Evolutionary conservation across 2,888 invertebrate genomes (phyloP).

Genomic region (Cordilura impudica): DNA sequence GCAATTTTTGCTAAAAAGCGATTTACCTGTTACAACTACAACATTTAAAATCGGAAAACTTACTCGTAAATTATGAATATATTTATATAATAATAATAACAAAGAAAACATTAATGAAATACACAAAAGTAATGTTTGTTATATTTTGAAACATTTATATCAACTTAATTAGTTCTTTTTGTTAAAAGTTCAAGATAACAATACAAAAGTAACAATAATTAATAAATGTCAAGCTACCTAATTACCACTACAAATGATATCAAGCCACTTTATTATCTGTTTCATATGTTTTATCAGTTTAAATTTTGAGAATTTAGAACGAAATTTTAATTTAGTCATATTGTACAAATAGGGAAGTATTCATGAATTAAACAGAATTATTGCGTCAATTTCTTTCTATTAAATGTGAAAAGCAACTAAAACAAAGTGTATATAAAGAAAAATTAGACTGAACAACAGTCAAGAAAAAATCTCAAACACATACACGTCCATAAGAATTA

Average conservation of each 20-base stretch:
- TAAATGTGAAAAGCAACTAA: too few species aligned
- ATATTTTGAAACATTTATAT: constrained; percentile 48
- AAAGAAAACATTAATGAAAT: constrained; percentile 16
- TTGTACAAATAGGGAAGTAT: constrained; percentile 19
- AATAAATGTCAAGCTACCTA: not conserved
- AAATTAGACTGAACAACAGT: too few species aligned
- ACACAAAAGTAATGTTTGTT: constrained; percentile 9
- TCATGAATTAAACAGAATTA: not conserved
- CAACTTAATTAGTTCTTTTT: constrained; percentile 16
- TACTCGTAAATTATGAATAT: constrained; percentile 17
- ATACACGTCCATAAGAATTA: too few species aligned
- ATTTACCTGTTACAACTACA: constrained; percentile 13
- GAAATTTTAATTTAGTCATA: constrained; percentile 40
- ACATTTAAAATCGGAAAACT: constrained; percentile 31
- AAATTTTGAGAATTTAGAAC: constrained; percentile 17
- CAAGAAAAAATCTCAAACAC: too few species aligned
- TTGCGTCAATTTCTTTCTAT: not conserved
- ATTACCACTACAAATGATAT: constrained; percentile 1
- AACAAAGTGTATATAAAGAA: too few species aligned
- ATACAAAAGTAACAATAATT: constrained; percentile 12
- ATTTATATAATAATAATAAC: not conserved
- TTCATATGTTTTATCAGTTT: constrained; percentile 35
- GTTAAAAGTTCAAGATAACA: constrained; percentile 1
- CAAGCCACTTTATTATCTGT: too few species aligned
- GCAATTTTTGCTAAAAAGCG: constrained; percentile 53